Base-by-base conservation (phyloP, 2,888 invertebrate genomes). In the Zaprionus obscuricornis region DNA sequence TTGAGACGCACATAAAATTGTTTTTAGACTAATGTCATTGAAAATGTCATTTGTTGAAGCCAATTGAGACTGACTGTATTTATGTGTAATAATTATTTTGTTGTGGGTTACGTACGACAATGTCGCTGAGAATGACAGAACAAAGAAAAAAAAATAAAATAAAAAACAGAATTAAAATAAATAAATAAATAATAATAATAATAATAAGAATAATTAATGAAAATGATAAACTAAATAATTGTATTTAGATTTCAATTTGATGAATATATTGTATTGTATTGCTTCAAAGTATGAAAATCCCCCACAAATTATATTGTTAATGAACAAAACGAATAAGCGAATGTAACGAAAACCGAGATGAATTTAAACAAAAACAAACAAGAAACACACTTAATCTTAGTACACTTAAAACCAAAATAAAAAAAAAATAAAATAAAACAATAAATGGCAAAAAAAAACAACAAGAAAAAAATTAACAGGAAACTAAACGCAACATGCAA, bases 1-100 rank as follows among this genome's bases (percentile, higher is more conserved):
- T 22, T 27, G 59, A 72, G 31, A 71, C 65, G 74, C 74, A 72
- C 66, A 77, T 57, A 65, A 82, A 74, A 79, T 78, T 75, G 70
- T 74, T 75, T 79, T 79, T 75, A 73, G 70, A 79, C 79, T 59
- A 78, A 78, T 84, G 81, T 39, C 81, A 81, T 81, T 81, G 50
- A 65, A 71, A 84, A 81, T 81, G 81, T 74, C 81, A 84, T 83
- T 79, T 64, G 74, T 76, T 76, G 56, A 81, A 81, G 76, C 82
- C 76, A 82, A 78, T 82, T 84, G 81, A 82, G 81, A 82, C 81
- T 84, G 81, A 81, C 71, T 82, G 82, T 78, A 81, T 81, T 84
- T 78, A 79, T 83, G 83, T 79, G 79, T 78, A 82, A 52, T 46
- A 49, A 59, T 72, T 68, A 51, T 58, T 65, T 57, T 50, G 68